Evolutionary conservation across 2,113 vertebrate species (phyloP).

Genomic region (Meles meles): DNA sequence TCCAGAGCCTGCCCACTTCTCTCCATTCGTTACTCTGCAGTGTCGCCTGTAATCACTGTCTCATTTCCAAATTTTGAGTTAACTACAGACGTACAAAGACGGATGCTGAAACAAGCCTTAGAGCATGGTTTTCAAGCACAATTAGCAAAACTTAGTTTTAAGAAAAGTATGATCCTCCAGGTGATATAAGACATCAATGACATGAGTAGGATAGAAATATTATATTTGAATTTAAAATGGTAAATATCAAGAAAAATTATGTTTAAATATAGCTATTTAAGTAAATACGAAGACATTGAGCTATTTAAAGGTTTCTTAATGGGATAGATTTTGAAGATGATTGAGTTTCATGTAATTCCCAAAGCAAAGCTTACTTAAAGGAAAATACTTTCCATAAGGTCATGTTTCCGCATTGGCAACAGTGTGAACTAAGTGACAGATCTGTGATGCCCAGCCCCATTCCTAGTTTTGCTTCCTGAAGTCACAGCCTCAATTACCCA

Average conservation of each 20-base stretch:
- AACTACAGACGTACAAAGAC: not conserved
- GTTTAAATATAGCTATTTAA: not conserved
- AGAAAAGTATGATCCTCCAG: not conserved
- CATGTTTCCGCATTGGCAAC: not conserved
- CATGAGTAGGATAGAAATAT: not conserved
- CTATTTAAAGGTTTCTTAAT: not conserved
- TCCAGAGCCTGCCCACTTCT: not conserved
- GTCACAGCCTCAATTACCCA: not conserved
- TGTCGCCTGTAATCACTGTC: not conserved
- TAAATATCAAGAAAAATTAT: not conserved
- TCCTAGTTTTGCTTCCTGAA: not conserved
- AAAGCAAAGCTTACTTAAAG: not conserved
- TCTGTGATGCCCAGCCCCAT: not conserved
- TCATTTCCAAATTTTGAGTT: not conserved
- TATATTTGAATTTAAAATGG: not conserved
- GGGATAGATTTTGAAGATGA: not conserved
- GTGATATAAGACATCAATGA: not conserved
- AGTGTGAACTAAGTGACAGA: not conserved
- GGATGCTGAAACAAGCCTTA: not conserved
- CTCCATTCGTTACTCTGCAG: not conserved
- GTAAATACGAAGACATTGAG: not conserved
- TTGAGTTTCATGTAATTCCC: not conserved
- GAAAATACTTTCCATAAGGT: not conserved
- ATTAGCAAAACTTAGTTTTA: not conserved
- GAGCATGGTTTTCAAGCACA: not conserved